Percentiles rank a stretch among this genome's conserved stretches.
phyloP scores from a whole-genome alignment of 2,113 vertebrate genomes.

The Chroicocephalus ridibundus region DNA sequence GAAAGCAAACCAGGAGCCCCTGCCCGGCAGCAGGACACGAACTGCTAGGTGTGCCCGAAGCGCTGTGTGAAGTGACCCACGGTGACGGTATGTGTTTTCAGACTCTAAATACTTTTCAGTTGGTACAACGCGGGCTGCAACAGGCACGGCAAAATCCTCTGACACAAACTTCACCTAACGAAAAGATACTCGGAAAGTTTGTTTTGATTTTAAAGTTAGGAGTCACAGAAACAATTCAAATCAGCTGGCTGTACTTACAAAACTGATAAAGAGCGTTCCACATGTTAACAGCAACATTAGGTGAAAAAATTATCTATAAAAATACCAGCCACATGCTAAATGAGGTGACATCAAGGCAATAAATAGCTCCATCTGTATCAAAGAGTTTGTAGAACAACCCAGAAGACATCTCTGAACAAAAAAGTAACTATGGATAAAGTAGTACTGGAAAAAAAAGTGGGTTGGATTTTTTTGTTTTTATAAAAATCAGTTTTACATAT shows the following conservation, averaged over 20 bases:
- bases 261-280: constrained; percentile 38
- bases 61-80: background rate
- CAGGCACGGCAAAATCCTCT: background rate
- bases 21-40: background rate
- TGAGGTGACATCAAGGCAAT: constrained; percentile 65
- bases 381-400: constrained; percentile 29
- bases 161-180: background rate
- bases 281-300: constrained; percentile 54
- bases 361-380: constrained; percentile 63
- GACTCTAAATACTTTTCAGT: background rate
- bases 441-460: background rate
- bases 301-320: constrained; percentile 61
- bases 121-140: background rate
- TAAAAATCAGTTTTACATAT: background rate
- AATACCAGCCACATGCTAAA: constrained; percentile 61
- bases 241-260: constrained; percentile 19
- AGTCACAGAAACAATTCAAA: constrained; percentile 13
- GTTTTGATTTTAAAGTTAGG: constrained; percentile 11
- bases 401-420: constrained; percentile 31
- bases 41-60: background rate
- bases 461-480: background rate
- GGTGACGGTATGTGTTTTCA: too few relatives aligned
- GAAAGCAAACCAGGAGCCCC: background rate
- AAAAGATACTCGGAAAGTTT: background rate
- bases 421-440: background rate